Percentiles rank a stretch among this genome's conserved stretches.
These are phyloP conservation scores for Cebidichthys violaceus DNA, from an alignment of 2,113 vertebrate genomes.

Conservation along the genomic window DNA sequence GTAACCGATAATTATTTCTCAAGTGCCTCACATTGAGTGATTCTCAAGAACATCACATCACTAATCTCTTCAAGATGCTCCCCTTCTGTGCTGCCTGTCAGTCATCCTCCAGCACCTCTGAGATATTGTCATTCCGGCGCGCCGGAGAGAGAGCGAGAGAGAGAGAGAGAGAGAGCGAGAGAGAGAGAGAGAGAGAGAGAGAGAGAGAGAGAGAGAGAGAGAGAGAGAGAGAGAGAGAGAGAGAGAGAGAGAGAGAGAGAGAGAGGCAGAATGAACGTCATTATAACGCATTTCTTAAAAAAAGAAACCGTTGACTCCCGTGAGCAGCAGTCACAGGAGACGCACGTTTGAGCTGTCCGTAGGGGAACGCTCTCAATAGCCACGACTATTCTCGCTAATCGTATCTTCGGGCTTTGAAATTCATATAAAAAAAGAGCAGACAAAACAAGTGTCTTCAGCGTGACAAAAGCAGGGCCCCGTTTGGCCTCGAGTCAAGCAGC, in stretches of 20 bases:
- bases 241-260: too few species aligned
- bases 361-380: not conserved
- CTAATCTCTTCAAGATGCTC: slow-evolving; percentile 50
- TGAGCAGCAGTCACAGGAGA: not conserved
- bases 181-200: too few species aligned
- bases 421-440: slow-evolving; percentile 9
- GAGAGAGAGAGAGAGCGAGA: too few species aligned
- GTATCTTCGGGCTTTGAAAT: slow-evolving; percentile 16
- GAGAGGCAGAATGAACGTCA: slow-evolving; percentile 20
- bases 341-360: slow-evolving; percentile 7
- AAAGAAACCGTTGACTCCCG: slow-evolving; percentile 14
- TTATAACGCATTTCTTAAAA: slow-evolving; percentile 25
- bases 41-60: slow-evolving; percentile 36
- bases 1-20: slow-evolving; percentile 42
- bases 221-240: too few species aligned
- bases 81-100: slow-evolving; percentile 45
- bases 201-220: too few species aligned
- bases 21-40: slow-evolving; percentile 43
- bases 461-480: not conserved
- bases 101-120: slow-evolving; percentile 41
- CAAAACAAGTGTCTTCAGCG: not conserved
- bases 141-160: slow-evolving; percentile 13
- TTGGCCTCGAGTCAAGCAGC: not conserved
- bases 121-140: slow-evolving; percentile 34
- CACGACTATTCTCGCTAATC: not conserved